Evolutionary conservation across 1,140 invertebrate genomes (phyloP).

Genomic region (Cherax quadricarinatus): DNA sequence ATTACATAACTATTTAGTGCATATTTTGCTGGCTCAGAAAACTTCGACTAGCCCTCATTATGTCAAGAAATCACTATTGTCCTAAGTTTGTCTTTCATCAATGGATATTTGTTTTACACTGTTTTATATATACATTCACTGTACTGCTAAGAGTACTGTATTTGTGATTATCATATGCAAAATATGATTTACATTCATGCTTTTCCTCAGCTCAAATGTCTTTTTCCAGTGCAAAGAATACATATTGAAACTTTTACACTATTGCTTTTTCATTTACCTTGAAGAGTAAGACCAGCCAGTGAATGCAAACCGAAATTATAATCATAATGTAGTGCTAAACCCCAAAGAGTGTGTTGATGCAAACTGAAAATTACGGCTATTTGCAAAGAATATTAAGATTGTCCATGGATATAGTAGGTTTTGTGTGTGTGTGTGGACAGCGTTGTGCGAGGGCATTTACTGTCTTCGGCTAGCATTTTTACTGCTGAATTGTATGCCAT

Average conservation of each 20-base stretch:
- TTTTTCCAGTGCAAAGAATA: conserved; percentile 4
- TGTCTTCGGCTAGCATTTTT: too few relatives aligned
- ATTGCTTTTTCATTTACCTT: neutral
- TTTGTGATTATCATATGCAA: neutral
- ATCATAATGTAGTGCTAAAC: too few relatives aligned
- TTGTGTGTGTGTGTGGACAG: too few relatives aligned
- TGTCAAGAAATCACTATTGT: neutral
- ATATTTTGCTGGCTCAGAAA: neutral
- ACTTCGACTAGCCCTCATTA: neutral
- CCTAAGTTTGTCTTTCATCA: neutral
- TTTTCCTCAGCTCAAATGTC: conserved; percentile 9
- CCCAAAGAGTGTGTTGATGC: too few relatives aligned
- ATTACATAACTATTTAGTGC: neutral
- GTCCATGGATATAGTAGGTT: too few relatives aligned
- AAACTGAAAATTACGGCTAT: too few relatives aligned
- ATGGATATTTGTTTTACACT: neutral
- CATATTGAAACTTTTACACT: neutral
- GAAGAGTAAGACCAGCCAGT: neutral
- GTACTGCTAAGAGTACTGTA: neutral
- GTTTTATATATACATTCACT: neutral
- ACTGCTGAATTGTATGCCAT: too few relatives aligned
- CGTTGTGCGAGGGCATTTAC: too few relatives aligned
- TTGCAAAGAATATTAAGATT: too few relatives aligned
- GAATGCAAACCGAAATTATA: too few relatives aligned
- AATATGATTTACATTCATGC: neutral